Evolutionary conservation across 2,113 vertebrate species (phyloP).

Genomic region (Entelurus aequoreus): DNA sequence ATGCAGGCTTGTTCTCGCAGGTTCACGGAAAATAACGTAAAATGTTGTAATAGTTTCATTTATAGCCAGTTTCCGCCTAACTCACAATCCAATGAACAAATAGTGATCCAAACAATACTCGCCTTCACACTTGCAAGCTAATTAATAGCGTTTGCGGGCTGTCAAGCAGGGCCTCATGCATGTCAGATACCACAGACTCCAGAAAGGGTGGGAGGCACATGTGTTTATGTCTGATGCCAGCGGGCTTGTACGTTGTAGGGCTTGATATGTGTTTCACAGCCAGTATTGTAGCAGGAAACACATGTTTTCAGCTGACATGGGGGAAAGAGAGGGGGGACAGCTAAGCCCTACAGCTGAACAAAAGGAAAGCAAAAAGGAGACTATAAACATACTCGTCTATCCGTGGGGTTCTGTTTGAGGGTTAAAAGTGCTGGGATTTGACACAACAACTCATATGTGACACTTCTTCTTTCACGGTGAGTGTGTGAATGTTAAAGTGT

Average conservation of each 20-base stretch:
- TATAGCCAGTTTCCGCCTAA: too few species aligned
- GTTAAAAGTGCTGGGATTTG: background rate
- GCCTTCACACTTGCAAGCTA: background rate
- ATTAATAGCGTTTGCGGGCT: background rate
- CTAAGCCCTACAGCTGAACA: slow-evolving; percentile 46
- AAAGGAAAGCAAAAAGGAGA: slow-evolving; percentile 56
- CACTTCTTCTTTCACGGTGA: slow-evolving; percentile 26
- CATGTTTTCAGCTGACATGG: slow-evolving; percentile 61
- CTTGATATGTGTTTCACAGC: slow-evolving; percentile 33
- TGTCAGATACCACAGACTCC: slow-evolving; percentile 25
- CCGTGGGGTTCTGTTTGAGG: slow-evolving; percentile 35
- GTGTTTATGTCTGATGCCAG: slow-evolving; percentile 43
- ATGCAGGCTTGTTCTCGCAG: too few species aligned
- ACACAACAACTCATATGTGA: slow-evolving; percentile 15
- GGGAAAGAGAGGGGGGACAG: slow-evolving; percentile 3
- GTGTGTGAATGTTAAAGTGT: slow-evolving; percentile 21
- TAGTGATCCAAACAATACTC: background rate
- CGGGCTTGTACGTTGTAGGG: slow-evolving; percentile 8
- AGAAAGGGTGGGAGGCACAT: slow-evolving; percentile 41
- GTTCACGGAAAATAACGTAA: too few species aligned
- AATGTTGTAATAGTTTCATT: too few species aligned
- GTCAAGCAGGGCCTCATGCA: slow-evolving; percentile 26
- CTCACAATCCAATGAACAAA: background rate
- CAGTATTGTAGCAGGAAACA: slow-evolving; percentile 58
- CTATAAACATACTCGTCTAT: background rate